phyloP scores from a whole-genome alignment of 92 coral and sea anemone species.

The Phenganax stokvisi region DNA sequence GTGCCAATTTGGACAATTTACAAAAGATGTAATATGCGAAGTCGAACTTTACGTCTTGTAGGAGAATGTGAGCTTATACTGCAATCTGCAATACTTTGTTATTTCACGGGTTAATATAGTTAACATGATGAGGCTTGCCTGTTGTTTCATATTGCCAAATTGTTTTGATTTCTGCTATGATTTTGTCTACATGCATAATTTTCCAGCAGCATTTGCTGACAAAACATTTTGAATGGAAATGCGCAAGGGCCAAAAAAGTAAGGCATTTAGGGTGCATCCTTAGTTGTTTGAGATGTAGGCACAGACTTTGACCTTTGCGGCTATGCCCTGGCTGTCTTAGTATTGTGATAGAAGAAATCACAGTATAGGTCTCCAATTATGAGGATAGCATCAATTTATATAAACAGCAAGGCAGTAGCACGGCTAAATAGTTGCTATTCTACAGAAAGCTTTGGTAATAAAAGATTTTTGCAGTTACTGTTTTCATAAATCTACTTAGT shows the following conservation, averaged over 20 bases:
- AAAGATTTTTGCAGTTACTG: no score
- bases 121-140: not conserved
- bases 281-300: not conserved
- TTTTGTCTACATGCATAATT: not conserved
- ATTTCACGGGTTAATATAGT: not conserved
- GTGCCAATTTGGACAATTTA: not conserved
- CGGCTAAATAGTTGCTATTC: no score
- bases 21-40: not conserved
- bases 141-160: conserved; percentile 1
- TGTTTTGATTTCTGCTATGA: conserved; percentile 10
- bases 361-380: no score
- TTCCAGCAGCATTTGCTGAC: not conserved
- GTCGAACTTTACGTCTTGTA: not conserved
- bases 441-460: no score
- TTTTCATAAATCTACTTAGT: no score
- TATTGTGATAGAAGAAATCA: no score
- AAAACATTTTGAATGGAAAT: not conserved
- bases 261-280: no score
- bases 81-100: not conserved
- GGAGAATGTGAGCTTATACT: not conserved
- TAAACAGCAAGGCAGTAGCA: no score
- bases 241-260: no score
- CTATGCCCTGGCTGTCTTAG: not conserved
- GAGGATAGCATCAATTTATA: no score
- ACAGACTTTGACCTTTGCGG: not conserved